These are phyloP conservation scores for Rotaria macrura DNA, from an alignment of 2,888 invertebrate genomes.

Conservation along the genomic window DNA sequence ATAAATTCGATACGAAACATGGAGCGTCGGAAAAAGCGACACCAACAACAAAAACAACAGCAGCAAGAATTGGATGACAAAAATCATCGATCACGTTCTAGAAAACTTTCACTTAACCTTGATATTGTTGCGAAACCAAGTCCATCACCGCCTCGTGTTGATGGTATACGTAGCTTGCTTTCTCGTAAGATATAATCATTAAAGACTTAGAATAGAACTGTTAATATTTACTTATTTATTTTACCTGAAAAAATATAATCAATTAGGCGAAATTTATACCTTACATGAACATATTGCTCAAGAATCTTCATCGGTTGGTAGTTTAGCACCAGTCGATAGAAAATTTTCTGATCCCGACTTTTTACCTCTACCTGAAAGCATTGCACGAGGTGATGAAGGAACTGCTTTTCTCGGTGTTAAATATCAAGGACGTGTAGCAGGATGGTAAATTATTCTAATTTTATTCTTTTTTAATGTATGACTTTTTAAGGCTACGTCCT, in stretches of 20 bases:
- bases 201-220: background rate
- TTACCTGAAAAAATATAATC: background rate
- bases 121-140: background rate
- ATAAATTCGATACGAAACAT: background rate
- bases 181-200: background rate
- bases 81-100: background rate
- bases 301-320: background rate
- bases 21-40: background rate
- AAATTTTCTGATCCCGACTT: conserved; percentile 10
- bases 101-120: background rate
- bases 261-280: background rate
- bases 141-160: background rate
- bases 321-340: background rate
- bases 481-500: conserved; percentile 25
- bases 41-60: background rate
- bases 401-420: background rate
- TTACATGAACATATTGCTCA: conserved; percentile 13
- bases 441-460: background rate
- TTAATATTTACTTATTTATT: background rate
- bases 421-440: conserved; percentile 19
- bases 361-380: conserved; percentile 10
- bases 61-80: background rate
- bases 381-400: conserved; percentile 19
- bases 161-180: background rate
- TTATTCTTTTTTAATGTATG: background rate